These are phyloP conservation scores for Sepiola atlantica DNA, from an alignment of 2,888 invertebrate species.

Conservation along the genomic window DNA sequence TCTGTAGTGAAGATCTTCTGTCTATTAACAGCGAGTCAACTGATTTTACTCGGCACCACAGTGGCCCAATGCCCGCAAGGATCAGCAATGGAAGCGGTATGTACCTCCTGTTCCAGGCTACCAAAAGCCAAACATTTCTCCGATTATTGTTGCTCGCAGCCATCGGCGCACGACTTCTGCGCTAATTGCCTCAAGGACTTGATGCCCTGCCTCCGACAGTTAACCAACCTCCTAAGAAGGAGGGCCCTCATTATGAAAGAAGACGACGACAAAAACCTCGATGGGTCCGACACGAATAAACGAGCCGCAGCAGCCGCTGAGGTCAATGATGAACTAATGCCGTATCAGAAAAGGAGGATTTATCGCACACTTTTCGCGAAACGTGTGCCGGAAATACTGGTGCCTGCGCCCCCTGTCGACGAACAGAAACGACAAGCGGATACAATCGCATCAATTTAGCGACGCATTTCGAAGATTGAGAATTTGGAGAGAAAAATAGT, in stretches of 20 bases:
- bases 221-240: neutral
- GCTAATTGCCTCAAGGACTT: slow-evolving; percentile 35
- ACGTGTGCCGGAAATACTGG: neutral
- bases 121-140: slow-evolving; percentile 22
- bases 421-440: neutral
- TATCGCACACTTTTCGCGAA: neutral
- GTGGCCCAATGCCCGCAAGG: neutral
- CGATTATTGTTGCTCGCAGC: slow-evolving; percentile 13
- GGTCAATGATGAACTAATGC: neutral
- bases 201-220: neutral
- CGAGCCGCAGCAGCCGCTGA: neutral
- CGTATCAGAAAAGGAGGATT: neutral
- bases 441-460: neutral
- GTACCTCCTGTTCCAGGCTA: neutral
- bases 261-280: neutral
- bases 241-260: neutral
- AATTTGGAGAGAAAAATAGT: neutral
- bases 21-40: neutral
- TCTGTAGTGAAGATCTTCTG: neutral
- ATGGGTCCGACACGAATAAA: neutral
- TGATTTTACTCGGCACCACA: neutral
- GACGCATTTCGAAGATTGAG: too few species aligned
- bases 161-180: neutral
- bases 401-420: slow-evolving; percentile 23
- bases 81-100: neutral